Conservation (phyloP, 2,113 vertebrate species). For the Zosterops japonicus region DNA sequence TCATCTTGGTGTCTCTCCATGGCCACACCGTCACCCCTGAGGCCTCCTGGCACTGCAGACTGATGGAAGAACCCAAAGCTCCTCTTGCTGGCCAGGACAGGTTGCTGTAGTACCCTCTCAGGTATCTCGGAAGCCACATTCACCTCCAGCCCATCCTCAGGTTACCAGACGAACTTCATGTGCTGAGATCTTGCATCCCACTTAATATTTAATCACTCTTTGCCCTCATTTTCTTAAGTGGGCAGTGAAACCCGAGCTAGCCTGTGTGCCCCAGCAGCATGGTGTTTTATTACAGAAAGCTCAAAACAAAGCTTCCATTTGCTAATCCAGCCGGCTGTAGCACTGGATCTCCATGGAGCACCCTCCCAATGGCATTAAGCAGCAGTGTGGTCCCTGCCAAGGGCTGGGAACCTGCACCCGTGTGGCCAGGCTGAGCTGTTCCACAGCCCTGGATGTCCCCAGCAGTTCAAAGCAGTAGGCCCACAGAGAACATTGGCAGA, state of each 20-base stretch:
- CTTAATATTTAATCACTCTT: slow-evolving; percentile 50
- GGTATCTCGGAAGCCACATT: background rate
- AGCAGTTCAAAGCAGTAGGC: background rate
- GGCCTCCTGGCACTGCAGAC: background rate
- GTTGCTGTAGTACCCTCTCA: background rate
- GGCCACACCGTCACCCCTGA: background rate
- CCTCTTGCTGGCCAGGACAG: background rate
- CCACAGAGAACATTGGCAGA: background rate
- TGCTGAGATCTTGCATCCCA: background rate
- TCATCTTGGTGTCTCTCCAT: background rate
- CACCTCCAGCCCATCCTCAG: background rate
- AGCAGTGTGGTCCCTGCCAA: background rate
- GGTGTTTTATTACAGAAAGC: slow-evolving; percentile 8
- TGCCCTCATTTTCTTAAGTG: slow-evolving; percentile 23
- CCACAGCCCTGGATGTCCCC: background rate
- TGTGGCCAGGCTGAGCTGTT: rapidly evolving
- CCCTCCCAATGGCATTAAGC: background rate
- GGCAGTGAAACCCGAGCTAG: background rate
- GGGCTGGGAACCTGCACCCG: background rate
- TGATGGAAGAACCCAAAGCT: background rate
- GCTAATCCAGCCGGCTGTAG: background rate
- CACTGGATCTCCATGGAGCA: background rate
- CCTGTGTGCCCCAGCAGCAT: background rate
- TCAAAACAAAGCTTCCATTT: background rate
- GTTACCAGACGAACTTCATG: slow-evolving; percentile 10